A percentile compares a stretch with the other conserved stretches of the same genome.
These are phyloP conservation scores for Eupithecia tripunctaria DNA, from an alignment of 2,888 invertebrate species.

Conservation along the genomic window DNA sequence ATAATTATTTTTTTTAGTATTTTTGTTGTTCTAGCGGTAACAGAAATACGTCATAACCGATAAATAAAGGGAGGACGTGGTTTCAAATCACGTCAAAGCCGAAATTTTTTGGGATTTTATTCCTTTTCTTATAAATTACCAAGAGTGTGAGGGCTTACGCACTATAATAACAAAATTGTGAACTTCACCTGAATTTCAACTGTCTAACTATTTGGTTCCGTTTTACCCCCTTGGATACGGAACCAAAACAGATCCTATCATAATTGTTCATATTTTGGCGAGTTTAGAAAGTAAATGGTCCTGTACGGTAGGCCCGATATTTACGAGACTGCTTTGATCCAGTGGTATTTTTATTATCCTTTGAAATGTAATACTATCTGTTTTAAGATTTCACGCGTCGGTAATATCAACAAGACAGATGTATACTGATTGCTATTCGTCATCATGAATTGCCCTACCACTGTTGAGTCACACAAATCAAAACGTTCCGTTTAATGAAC, in stretches of 20 bases:
- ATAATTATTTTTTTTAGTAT: no score
- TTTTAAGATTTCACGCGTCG: not conserved
- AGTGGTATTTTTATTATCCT: not conserved
- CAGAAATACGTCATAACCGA: no score
- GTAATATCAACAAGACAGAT: not conserved
- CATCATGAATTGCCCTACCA: not conserved
- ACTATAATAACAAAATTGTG: no score
- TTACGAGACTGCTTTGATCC: conserved; percentile 1
- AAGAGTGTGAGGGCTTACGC: no score
- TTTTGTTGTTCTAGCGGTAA: no score
- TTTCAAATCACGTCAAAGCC: no score
- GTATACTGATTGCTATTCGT: not conserved
- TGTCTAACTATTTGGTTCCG: no score
- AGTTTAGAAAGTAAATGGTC: conserved; percentile 42
- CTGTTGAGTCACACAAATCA: not conserved
- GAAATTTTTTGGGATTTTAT: no score
- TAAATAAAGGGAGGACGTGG: no score
- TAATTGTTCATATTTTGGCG: conserved; percentile 42
- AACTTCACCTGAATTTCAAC: no score
- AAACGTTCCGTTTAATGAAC: not conserved
- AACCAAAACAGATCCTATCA: conserved; percentile 37
- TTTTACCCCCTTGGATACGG: no score
- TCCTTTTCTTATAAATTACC: no score
- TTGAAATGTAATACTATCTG: not conserved
- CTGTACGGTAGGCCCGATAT: conserved; percentile 27